Evolutionary conservation across 2,888 invertebrate species (phyloP), one percentile per base, ranked within the genome.

Genomic region (Trachelus stipa): DNA sequence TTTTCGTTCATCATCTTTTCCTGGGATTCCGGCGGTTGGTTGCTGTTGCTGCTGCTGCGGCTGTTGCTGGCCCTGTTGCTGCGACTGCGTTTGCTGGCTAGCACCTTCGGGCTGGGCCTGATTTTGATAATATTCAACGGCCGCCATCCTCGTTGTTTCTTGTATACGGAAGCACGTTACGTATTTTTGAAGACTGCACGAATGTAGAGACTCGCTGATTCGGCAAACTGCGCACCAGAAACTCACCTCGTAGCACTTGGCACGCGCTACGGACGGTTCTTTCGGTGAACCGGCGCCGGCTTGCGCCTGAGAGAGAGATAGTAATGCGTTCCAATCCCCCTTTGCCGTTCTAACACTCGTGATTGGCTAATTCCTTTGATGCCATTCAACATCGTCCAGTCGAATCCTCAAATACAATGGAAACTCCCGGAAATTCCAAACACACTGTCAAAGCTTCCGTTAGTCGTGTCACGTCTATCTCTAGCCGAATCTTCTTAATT

Each of bases 1-100:
- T 91, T 95, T 95, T 83, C 94, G 94, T 90, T 92, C 92, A 83
- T 92, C 92, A 79, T 92, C 92, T 81, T 91, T 91, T 73, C 92
- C 92, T 37, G 92, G 92, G 73, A 91, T 91, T 68, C 91, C 90
- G 76, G 91, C 91, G 71, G 91, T 91, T 3, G 91, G 89, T 82
- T 89, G 91, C 81, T 85, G 88, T 79, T 85, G 88, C 79, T 84
- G 84, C 9, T 81, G 83, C 75, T 83, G 83, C 73, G 84, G 85
- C 75, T 83, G 80, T 73, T 84, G 82, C 69, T 86, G 85, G 76
- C 85, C 83, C 69, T 84, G 84, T 77, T 83, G 79, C 31, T 83
- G 82, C n/a, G 75, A 73, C 76, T 79, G 75, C 34, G 82, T 82
- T 35, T 79, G 76, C 80, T 82, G 77, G 80, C 69, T 56, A 34